A percentile compares a stretch with the other conserved stretches of the same genome.
Evolutionary conservation across 1,140 invertebrate species (phyloP).

Genomic region (Drosophila pachea): DNA sequence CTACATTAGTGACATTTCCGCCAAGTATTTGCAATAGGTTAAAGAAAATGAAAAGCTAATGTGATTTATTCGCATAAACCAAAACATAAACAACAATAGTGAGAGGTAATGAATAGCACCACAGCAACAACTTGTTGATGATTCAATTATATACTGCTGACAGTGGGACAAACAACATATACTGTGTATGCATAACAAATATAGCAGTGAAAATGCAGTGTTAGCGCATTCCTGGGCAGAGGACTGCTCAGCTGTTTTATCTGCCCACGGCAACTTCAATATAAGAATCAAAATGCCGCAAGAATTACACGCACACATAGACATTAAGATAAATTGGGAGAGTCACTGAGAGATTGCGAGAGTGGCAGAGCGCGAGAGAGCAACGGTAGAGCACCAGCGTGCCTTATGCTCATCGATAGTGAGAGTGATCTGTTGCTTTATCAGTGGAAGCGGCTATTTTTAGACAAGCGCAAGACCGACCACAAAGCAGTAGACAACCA

Average conservation of each 20-base stretch:
- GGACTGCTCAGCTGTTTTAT: constrained; percentile 42
- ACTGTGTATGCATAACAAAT: constrained; percentile 18
- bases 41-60: constrained; percentile 46
- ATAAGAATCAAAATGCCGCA: constrained; percentile 31
- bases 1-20: constrained; percentile 63
- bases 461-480: constrained; percentile 30
- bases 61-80: constrained; percentile 64
- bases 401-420: constrained; percentile 38
- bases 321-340: constrained; percentile 13
- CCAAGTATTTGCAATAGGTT: constrained; percentile 51
- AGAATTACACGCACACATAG: constrained; percentile 29
- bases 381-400: constrained; percentile 10
- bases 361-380: constrained; percentile 5
- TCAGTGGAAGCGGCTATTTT: constrained; percentile 54
- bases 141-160: constrained; percentile 43
- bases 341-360: constrained; percentile 3
- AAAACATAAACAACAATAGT: constrained; percentile 45
- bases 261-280: constrained; percentile 5
- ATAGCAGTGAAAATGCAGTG: constrained; percentile 30
- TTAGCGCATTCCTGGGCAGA: constrained; percentile 39
- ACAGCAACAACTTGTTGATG: constrained; percentile 62
- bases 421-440: constrained; percentile 65
- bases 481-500: constrained; percentile 26
- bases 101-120: constrained; percentile 28
- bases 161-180: constrained; percentile 27